Evolutionary conservation across 37 sponge, comb jelly and placozoan species (phyloP).

Genomic region (Geodia barretti): DNA sequence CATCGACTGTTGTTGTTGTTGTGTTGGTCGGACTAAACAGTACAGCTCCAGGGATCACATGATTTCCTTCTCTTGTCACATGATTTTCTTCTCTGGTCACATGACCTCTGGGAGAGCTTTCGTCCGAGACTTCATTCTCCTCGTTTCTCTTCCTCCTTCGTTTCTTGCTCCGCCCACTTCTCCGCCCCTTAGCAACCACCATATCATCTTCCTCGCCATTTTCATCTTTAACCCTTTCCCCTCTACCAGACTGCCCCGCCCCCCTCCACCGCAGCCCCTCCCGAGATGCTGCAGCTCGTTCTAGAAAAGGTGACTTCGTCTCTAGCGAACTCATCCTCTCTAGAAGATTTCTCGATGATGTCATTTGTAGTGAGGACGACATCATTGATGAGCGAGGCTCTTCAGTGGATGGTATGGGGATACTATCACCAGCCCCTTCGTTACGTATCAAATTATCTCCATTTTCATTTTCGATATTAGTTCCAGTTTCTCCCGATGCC

Average conservation of each 20-base stretch:
- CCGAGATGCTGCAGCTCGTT: neutral
- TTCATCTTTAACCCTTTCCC: too few species aligned
- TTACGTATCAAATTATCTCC: too few species aligned
- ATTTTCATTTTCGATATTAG: too few species aligned
- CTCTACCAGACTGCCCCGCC: neutral
- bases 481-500: too few species aligned
- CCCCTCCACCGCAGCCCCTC: neutral
- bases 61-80: constrained; percentile 18
- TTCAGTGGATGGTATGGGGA: neutral
- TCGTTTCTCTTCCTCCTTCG: constrained; percentile 17
- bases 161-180: constrained; percentile 16
- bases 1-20: too few species aligned
- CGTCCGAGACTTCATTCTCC: neutral
- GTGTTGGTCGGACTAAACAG: too few species aligned
- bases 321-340: neutral
- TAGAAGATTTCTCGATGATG: neutral
- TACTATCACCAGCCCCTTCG: too few species aligned
- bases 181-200: neutral
- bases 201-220: constrained; percentile 40
- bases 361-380: neutral
- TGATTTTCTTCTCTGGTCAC: constrained; percentile 20
- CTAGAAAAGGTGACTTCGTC: neutral
- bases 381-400: neutral
- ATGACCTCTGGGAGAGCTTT: too few species aligned
- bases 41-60: neutral